Base-by-base conservation (phyloP, 2,797 vertebrate species). In the Moxostoma hubbsi region DNA sequence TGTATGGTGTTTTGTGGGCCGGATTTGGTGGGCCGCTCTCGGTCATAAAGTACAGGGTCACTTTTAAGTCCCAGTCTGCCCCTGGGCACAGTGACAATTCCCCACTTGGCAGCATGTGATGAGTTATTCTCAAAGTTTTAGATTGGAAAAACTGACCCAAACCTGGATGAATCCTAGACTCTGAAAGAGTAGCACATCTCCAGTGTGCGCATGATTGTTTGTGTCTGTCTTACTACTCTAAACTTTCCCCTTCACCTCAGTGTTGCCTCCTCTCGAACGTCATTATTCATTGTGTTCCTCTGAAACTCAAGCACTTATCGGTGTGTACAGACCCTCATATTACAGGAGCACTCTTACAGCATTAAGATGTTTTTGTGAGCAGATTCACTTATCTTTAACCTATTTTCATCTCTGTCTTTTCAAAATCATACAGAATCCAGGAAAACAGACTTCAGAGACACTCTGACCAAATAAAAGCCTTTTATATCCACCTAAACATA, bases 241-340 rank as follows among this genome's bases (percentile, higher is more conserved):
- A 50, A 50, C 49, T 9, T 50, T 50, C 49, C 49, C 49, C 49
- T 50, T 50, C 10, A 50, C 18, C 7, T 57, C 55, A 57, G 15
- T 5, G 55, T 6, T 57, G 12, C 11, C 11, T 7, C 16, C 46
- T 63, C 57, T 69, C 62, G 36, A 36, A 24, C 49, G 16, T 6
- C 59, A 51, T 57, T 63, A 59, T 36, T 15, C 65, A 61, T 13
- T 68, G 70, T 75, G 73, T 73, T 16, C 43, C 73, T 16, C n/a
- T 18, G 81, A 76, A 87, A 85, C 83, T 83, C 0, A 85, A 83
- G 84, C 87, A 90, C 89, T 92, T 92, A 92, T 92, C 90, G 88
- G 85, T 61, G 81, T 81, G 84, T 76, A 84, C 90, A 91, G 88
- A 85, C 88, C 18, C 75, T 53, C 84, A 86, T 75, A 82, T 63